Percentiles rank a stretch among this genome's conserved stretches.
Evolutionary conservation across 2,888 invertebrate genomes (phyloP).

Genomic region (Tetanocera ferruginea): DNA sequence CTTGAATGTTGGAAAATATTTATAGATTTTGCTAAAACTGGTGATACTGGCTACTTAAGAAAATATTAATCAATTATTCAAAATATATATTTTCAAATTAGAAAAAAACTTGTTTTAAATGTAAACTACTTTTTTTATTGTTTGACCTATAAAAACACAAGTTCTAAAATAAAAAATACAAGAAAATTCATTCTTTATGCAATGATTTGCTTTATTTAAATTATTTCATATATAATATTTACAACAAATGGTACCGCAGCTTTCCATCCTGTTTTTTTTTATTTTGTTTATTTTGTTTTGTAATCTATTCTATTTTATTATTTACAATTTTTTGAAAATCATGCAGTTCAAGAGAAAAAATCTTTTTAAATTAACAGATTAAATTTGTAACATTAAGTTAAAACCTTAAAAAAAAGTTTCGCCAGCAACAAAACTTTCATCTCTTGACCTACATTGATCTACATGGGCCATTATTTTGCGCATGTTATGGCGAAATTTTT

Average conservation of each 20-base stretch:
- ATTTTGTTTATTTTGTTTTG: background rate
- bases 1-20: too few relatives aligned
- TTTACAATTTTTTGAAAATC: background rate
- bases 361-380: background rate
- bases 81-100: too few relatives aligned
- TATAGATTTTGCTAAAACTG: too few relatives aligned
- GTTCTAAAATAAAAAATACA: too few relatives aligned
- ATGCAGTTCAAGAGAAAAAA: background rate
- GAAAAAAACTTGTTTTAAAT: too few relatives aligned
- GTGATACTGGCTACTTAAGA: too few relatives aligned
- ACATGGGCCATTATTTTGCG: background rate
- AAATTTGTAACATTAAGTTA: background rate
- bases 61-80: too few relatives aligned
- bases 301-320: background rate
- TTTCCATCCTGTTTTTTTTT: background rate
- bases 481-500: background rate
- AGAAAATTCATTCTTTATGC: background rate
- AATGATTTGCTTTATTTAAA: conserved; percentile 22
- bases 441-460: conserved; percentile 20
- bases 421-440: background rate
- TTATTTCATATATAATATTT: background rate
- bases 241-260: background rate
- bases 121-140: too few relatives aligned
- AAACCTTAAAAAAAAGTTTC: background rate
- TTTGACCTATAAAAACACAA: too few relatives aligned